Evolutionary conservation across 2,113 vertebrate genomes (phyloP), one percentile per base, ranked within the genome.

Genomic region (Aptenodytes patagonicus): DNA sequence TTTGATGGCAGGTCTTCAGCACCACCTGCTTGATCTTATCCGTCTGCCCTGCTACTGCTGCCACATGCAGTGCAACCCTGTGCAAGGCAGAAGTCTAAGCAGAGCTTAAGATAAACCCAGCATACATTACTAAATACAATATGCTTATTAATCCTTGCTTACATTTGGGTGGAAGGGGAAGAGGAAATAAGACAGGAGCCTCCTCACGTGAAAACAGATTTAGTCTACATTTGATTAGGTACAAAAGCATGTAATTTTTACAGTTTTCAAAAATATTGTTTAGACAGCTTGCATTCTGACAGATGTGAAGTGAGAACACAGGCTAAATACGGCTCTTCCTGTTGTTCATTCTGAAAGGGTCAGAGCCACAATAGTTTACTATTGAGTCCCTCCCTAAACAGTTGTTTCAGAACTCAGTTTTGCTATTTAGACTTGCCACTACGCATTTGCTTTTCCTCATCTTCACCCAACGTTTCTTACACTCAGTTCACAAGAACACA

Each of bases 401-500:
- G 88, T 77, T 97, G 95, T 69, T 94, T 95, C 79, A 65, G 47
- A 83, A 83, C 66, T 57, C 51, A 17, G 81, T 88, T 95, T 92
- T 83, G 81, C 83, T 83, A 84, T 90, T 96, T 94, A 94, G 93
- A 93, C 52, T 92, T 95, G 95, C 82, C 86, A 95, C 49, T 40
- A 51, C 0, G 18, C 96, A 97, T 93, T 96, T 97, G 96, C 66
- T 83, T 95, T 83, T 78, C 57, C 57, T 89, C 80, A 78, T 75
- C 95, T 84, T 91, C 83, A 91, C 46, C 75, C 81, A 90, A 24
- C 6, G 21, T 78, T 73, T 83, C 57, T 77, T 77, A 96, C 93
- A 93, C 88, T 58, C 89, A 47, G 97, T 97, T 97, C 91, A 97
- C 91, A 71, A 88, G 93, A 96, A 77, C 89, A 94, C 71, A 90